Base-by-base conservation (phyloP, 2,113 vertebrate species). In the Leptocoma aspasia region DNA sequence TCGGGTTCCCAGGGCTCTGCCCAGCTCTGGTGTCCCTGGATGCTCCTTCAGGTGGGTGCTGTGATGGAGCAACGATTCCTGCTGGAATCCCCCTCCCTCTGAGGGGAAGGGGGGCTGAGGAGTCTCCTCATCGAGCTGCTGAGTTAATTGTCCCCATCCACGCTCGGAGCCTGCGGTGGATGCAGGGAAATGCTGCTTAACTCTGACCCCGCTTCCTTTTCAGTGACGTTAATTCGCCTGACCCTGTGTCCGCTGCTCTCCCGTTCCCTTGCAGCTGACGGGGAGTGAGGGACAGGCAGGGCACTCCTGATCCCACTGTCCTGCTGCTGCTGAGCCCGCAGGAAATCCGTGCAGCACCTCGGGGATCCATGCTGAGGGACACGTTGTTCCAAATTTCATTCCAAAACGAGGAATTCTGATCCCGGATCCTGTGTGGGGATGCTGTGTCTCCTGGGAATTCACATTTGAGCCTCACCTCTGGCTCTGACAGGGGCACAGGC, bases 241-340 rank as follows among this genome's bases (percentile, higher is more conserved):
- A 86, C 50, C 94, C 83, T 11, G 71, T 70, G 90, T 37, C 39
- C 37, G 90, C 90, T 23, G 90, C 65, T 79, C 70, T 52, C 6
- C 2, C 0, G 2, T 13, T 39, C 64, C 80, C 35, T 7, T 19
- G 69, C 84, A 53, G 87, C 94, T 92, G 88, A 42, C 94, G 80
- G 78, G 73, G 9, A 6, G 65, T 6, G 72, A 91, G 72, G 79
- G 66, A 42, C 12, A 24, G 66, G 70, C 82, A 41, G 57, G 33
- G 56, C 56, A 31, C 1, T 17, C 39, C 57, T 8, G 78, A 7
- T 85, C 53, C 72, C 45, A 2, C 70, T 7, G 1, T 68, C 45
- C 84, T 3, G 22, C 83, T 13, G 28, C 76, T 1, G 2, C 31
- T 3, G 28, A 33, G 37, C 4, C 1, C 0, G 0, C 20, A 15